Evolutionary conservation across 2,888 invertebrate genomes (phyloP).

Genomic region (Torymus auratus): DNA sequence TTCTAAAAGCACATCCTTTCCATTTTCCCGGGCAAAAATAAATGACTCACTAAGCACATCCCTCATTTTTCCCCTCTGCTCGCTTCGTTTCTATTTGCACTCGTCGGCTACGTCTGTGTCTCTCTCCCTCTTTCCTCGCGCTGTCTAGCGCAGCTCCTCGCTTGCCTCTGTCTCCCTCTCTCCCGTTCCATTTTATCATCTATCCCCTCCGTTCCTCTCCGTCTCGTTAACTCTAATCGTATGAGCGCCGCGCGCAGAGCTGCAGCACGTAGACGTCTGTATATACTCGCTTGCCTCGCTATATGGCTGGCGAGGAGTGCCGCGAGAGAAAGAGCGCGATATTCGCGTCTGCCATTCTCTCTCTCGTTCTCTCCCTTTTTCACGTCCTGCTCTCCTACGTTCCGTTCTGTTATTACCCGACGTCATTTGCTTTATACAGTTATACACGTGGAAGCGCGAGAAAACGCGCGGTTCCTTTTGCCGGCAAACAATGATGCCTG

Average conservation of each 20-base stretch:
- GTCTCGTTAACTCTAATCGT: conserved; percentile 49
- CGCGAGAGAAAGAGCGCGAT: conserved; percentile 3
- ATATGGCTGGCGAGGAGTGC: background rate
- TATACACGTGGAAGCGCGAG: conserved; percentile 51
- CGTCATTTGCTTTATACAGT: conserved; percentile 55
- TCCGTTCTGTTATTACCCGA: conserved; percentile 48
- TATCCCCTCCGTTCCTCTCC: conserved; percentile 14
- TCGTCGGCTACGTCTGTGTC: conserved; percentile 12
- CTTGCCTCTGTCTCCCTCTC: background rate
- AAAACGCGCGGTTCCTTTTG: conserved; percentile 43
- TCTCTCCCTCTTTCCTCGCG: background rate
- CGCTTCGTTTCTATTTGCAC: conserved; percentile 16
- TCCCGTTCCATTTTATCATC: conserved; percentile 35
- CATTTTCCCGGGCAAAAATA: background rate
- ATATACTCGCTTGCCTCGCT: background rate
- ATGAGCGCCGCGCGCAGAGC: background rate
- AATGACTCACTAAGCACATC: conserved; percentile 2
- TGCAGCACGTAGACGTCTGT: conserved; percentile 29
- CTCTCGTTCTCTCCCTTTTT: too few relatives aligned
- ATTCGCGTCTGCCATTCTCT: conserved; percentile 26
- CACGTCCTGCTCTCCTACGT: conserved; percentile 18
- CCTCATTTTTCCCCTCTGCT: conserved; percentile 17
- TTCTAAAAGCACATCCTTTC: background rate
- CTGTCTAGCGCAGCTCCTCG: background rate
- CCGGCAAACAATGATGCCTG: conserved; percentile 40